Percentiles rank a stretch among this genome's conserved stretches.
Evolutionary conservation across 2,888 invertebrate species (phyloP).

Genomic region (Xylota segnis): DNA sequence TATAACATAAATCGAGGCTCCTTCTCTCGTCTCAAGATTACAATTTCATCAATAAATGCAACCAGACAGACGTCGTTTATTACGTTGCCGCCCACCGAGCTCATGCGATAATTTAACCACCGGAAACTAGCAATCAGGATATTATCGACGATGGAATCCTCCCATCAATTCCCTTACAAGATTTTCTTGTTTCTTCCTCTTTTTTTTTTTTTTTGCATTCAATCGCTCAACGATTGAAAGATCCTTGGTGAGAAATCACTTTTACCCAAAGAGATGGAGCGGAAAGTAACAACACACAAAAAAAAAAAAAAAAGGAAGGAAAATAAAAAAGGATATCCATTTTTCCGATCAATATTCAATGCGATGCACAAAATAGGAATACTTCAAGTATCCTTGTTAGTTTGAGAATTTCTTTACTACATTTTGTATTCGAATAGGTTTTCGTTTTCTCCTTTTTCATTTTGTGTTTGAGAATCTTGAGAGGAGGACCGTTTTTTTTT

Average conservation of each 20-base stretch:
- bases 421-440: constrained; percentile 55
- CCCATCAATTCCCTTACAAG: constrained; percentile 52
- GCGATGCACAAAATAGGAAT: constrained; percentile 60
- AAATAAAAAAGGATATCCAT: constrained; percentile 47
- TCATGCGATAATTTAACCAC: constrained; percentile 70
- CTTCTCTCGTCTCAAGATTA: constrained; percentile 53
- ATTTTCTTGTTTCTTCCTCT: constrained; percentile 49
- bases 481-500: constrained; percentile 17
- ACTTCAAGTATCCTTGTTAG: constrained; percentile 67
- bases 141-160: constrained; percentile 57
- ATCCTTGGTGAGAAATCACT: constrained; percentile 70
- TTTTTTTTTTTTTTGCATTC: constrained; percentile 21
- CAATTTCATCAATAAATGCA: constrained; percentile 72
- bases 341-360: constrained; percentile 68
- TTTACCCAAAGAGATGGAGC: constrained; percentile 25
- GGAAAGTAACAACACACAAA: neutral
- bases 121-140: constrained; percentile 72
- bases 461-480: constrained; percentile 32
- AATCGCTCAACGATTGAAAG: constrained; percentile 64
- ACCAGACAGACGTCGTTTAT: constrained; percentile 64
- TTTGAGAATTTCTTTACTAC: constrained; percentile 43
- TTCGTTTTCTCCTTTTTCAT: constrained; percentile 12
- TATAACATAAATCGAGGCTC: constrained; percentile 26
- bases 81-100: constrained; percentile 25
- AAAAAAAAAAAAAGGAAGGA: too few relatives aligned